These are phyloP conservation scores for Brachionus calyciflorus DNA, from an alignment of 1,140 invertebrate genomes.

Conservation along the genomic window DNA sequence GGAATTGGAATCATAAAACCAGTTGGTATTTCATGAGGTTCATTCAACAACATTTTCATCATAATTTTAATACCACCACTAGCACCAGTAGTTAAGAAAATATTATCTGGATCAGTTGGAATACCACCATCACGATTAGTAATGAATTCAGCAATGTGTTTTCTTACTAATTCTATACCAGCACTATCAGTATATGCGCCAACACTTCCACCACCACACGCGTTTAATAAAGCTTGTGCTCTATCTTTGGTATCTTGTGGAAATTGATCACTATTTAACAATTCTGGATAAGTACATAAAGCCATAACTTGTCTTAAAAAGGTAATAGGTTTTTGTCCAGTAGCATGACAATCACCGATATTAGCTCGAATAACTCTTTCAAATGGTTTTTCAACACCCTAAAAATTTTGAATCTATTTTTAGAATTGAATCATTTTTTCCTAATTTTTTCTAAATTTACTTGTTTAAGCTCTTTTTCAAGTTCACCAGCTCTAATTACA, in stretches of 20 bases:
- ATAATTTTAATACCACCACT: constrained; percentile 80
- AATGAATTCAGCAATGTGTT: constrained; percentile 88
- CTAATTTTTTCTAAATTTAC: no score
- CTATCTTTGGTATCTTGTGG: constrained; percentile 80
- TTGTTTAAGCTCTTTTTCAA: constrained; percentile 65
- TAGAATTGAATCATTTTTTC: no score
- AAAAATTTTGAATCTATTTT: no score
- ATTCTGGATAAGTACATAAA: constrained; percentile 64
- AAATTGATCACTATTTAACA: constrained; percentile 72
- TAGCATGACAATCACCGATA: constrained; percentile 97
- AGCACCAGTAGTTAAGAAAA: constrained; percentile 83
- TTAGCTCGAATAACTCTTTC: constrained; percentile 93
- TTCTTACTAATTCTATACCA: constrained; percentile 78
- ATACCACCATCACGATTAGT: constrained; percentile 74
- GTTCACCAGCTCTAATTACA: constrained; percentile 70
- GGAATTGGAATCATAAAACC: constrained; percentile 87
- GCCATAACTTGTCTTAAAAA: constrained; percentile 69
- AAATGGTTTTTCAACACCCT: constrained; percentile 85
- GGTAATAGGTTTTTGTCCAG: constrained; percentile 83
- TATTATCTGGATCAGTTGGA: constrained; percentile 72
- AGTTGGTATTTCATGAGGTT: constrained; percentile 57
- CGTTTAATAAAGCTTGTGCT: constrained; percentile 72
- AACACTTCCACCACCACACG: constrained; percentile 77
- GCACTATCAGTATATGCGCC: constrained; percentile 60
- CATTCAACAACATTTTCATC: constrained; percentile 63